Evolutionary conservation across 2,113 vertebrate genomes (phyloP), one percentile per base, ranked within the genome.

Genomic region (Pelecanus crispus): DNA sequence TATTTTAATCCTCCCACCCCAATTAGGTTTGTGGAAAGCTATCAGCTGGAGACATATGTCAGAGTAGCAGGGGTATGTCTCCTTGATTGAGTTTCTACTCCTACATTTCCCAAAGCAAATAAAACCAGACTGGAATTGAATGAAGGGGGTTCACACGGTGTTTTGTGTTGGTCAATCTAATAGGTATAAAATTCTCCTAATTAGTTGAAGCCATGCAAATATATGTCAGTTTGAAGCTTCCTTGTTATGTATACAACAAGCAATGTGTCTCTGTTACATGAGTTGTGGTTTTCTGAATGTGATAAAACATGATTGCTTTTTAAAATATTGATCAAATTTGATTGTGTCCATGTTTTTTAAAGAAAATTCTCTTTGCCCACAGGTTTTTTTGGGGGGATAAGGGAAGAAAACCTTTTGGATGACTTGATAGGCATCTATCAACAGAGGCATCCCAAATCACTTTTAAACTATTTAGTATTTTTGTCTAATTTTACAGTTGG

Each of bases 101-200:
- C 6, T 55, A n/a, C 86, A 55, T 88, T n/a, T 88, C 91, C 66
- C 79, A 88, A 24, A 86, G n/a, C 74, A 88, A 86, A 94, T 59
- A 62, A 90, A 94, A 63, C 7, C 61, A 72, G 25, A 15, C 7
- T 75, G 49, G 44, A 50, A 86, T 29, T 75, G 79, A 88, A 92
- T 92, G 63, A 29, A 79, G 17, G 11, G 17, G 14, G 18, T 67
- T 86, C 47, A 38, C 56, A 45, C 2, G 8, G 28, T 10, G 9
- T 6, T 84, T 85, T 63, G 4, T 28, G 8, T 40, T 45, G 81
- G 68, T 75, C 75, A 63, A 74, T 90, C 85, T 34, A 90, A 52
- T 5, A 71, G 44, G 10, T 32, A 7, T n/a, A 79, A 90, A 79
- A 59, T 34, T 47, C n/a, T 55, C 17, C n/a, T 50, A 9, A 70